Conservation (phyloP, 2,797 vertebrate genomes). For the Momotus momota region DNA sequence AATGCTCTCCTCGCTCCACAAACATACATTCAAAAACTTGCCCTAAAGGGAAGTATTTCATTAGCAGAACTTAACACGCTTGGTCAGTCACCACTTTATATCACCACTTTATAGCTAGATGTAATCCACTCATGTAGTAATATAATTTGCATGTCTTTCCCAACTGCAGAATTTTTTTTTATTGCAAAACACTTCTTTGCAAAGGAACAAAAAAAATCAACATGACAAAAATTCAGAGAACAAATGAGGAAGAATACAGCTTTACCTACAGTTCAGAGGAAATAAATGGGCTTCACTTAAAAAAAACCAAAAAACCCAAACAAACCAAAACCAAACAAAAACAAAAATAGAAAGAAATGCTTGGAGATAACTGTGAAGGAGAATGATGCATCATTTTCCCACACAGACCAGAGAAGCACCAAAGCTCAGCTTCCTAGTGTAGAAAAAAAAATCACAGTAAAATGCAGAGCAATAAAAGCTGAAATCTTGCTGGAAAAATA, state of each 20-base stretch:
- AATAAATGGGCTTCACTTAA: neutral
- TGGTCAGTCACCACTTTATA: neutral
- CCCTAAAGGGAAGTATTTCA: neutral
- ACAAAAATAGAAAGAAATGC: neutral
- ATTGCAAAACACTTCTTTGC: neutral
- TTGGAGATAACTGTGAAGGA: neutral
- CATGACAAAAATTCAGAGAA: neutral
- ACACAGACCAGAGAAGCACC: neutral
- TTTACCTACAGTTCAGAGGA: neutral
- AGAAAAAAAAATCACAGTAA: neutral
- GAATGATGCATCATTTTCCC: neutral
- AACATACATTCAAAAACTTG: neutral
- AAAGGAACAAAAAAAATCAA: neutral
- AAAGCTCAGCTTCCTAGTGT: neutral
- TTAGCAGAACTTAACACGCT: neutral
- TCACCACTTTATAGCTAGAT: no score
- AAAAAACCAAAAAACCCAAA: neutral
- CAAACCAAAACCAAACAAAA: neutral
- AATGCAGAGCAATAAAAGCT: neutral
- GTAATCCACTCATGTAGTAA: no score
- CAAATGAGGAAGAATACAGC: neutral
- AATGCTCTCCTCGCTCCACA: neutral
- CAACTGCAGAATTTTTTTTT: neutral
- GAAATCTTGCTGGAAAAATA: neutral
- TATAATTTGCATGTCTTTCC: neutral